These are phyloP conservation scores for Trichonephila clavata DNA, from an alignment of 1,140 invertebrate genomes.

Conservation along the genomic window DNA sequence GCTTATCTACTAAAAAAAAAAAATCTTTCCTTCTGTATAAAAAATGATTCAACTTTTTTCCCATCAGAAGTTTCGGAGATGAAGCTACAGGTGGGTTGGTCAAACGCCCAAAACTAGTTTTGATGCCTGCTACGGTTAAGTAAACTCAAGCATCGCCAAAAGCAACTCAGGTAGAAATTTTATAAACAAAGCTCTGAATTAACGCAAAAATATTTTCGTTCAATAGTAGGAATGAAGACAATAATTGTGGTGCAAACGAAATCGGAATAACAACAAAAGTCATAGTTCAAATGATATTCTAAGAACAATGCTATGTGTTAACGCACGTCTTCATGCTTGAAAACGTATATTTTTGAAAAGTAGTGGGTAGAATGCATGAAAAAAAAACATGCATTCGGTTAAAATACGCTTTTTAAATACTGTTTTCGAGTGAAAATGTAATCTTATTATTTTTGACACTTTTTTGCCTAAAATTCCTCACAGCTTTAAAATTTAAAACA, in stretches of 20 bases:
- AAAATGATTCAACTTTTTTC: background rate
- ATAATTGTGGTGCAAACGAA: background rate
- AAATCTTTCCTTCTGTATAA: background rate
- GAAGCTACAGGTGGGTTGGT: background rate
- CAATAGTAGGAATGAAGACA: background rate
- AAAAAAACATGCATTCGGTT: too few species aligned
- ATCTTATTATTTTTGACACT: too few species aligned
- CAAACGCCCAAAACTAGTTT: slow-evolving; percentile 9
- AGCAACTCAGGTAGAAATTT: background rate
- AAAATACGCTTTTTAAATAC: too few species aligned
- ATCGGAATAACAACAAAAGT: background rate
- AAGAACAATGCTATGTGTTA: too few species aligned
- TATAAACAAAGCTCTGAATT: background rate
- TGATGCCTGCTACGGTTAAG: background rate
- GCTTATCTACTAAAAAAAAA: background rate
- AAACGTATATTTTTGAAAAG: too few species aligned
- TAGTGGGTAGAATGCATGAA: too few species aligned
- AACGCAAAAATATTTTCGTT: background rate
- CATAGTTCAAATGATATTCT: too few species aligned
- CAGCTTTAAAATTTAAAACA: too few species aligned
- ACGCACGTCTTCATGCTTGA: too few species aligned
- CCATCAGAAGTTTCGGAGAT: background rate
- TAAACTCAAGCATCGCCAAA: background rate
- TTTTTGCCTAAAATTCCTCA: too few species aligned
- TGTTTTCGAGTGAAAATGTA: too few species aligned